Evolutionary conservation across 1,140 invertebrate genomes (phyloP), one percentile per base, ranked within the genome.

Genomic region (Plutomurus gul): DNA sequence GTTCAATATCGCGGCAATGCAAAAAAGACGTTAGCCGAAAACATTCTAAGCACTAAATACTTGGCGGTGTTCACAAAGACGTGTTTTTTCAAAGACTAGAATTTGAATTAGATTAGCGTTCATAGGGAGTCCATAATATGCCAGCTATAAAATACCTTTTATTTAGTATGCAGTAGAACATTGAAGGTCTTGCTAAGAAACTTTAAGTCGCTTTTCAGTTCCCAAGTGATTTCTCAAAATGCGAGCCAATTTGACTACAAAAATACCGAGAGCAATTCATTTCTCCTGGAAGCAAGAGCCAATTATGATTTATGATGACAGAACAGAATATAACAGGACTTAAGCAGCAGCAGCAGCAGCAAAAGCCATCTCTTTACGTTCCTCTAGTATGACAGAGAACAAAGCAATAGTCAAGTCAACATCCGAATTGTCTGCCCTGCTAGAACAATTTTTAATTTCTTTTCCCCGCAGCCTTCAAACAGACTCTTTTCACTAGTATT

Each of bases 251-350:
- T 65, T 65, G 56, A 65, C 56, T 65, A 30, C 56, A 65, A 65
- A 65, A 65, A 65, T 65, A 65, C 56, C 11, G 56, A 65, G 36
- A 65, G 56, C 36, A 65, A 65, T 65, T 65, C 56, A 65, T 65
- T 65, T 65, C 56, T 65, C 56, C 56, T 65, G n/a, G 16, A 30
- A 65, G 56, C 51, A 27, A 60, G n/a, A 60, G 51, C 56, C 56
- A 65, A 65, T 65, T 65, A 65, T 65, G 56, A 65, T 65, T 65
- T 65, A 65, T 27, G 56, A 65, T 33, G 56, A 65, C 56, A 65
- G 56, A 30, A 27, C 30, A 65, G 16, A 65, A 25, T 65, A 16
- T 4, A 16, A 60, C 27, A 65, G 22, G 36, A 27, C 16, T 6
- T 5, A 10, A 2, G 39, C n/a, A 43, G 16, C 16, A n/a, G 36